phyloP scores from a whole-genome alignment of 2,888 invertebrate species.

The Arenicola marina region DNA sequence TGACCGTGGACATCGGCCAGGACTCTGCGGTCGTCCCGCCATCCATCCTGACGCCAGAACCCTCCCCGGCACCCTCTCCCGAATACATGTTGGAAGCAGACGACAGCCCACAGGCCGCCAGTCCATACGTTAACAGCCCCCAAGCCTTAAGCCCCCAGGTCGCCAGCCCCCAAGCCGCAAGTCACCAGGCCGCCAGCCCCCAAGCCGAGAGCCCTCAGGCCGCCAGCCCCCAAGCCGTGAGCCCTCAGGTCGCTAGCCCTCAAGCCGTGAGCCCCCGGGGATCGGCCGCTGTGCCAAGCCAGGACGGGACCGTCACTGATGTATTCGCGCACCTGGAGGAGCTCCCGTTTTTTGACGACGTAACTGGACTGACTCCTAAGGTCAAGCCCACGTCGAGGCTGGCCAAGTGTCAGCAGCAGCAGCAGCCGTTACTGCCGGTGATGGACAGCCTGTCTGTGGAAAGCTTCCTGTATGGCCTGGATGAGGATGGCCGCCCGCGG shows the following conservation, averaged over 20 bases:
- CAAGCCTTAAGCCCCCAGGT: too few relatives aligned
- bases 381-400: neutral
- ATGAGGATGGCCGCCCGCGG: neutral
- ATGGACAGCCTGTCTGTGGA: neutral
- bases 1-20: neutral
- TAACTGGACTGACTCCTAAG: neutral
- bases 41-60: constrained; percentile 5
- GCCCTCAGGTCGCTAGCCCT: neutral
- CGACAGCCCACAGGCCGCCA: neutral
- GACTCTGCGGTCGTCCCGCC: neutral
- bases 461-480: neutral
- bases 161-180: neutral
- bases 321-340: too few relatives aligned
- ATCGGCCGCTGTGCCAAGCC: too few relatives aligned
- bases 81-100: too few relatives aligned
- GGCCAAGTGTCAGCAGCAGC: neutral
- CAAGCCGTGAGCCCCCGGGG: neutral
- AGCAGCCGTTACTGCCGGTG: neutral
- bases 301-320: too few relatives aligned
- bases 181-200: neutral
- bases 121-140: neutral
- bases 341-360: neutral
- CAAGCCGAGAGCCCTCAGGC: neutral
- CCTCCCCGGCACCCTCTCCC: neutral
- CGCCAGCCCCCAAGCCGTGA: neutral